phyloP scores from a whole-genome alignment of 2,888 invertebrate species.

The Actias luna region DNA sequence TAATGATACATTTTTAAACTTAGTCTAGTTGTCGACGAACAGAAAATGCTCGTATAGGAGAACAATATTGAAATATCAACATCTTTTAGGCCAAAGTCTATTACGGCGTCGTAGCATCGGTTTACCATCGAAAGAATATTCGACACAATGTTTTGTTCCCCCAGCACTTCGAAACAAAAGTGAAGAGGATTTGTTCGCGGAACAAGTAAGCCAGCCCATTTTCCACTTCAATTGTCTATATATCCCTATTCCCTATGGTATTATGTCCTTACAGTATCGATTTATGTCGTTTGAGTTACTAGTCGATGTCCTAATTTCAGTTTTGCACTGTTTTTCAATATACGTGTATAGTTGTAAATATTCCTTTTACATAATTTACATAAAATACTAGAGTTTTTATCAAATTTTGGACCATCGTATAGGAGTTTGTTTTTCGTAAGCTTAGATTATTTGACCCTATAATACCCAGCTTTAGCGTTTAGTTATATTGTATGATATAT shows the following conservation, averaged over 20 bases:
- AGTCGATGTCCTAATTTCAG: not conserved
- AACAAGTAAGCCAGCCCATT: conserved; percentile 38
- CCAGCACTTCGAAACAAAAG: conserved; percentile 31
- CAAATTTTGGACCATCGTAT: no score
- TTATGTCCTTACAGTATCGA: not conserved
- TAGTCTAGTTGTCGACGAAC: not conserved
- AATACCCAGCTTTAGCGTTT: no score
- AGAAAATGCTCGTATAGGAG: not conserved
- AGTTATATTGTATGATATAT: no score
- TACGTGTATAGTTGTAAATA: not conserved
- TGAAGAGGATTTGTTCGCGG: conserved; percentile 37
- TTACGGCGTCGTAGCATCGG: conserved; percentile 38
- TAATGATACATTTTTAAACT: not conserved
- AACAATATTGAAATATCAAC: conserved; percentile 22
- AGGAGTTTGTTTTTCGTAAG: no score
- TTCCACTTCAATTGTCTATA: conserved; percentile 4
- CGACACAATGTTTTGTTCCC: conserved; percentile 35
- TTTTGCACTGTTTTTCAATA: not conserved
- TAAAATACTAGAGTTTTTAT: no score
- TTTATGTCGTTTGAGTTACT: not conserved
- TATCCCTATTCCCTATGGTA: not conserved
- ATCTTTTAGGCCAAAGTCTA: conserved; percentile 36
- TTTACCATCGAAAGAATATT: conserved; percentile 33
- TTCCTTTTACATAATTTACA: no score
- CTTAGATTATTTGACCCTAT: no score